Evolutionary conservation across 1,140 invertebrate genomes (phyloP).

Genomic region (Cotesia glomerata): DNA sequence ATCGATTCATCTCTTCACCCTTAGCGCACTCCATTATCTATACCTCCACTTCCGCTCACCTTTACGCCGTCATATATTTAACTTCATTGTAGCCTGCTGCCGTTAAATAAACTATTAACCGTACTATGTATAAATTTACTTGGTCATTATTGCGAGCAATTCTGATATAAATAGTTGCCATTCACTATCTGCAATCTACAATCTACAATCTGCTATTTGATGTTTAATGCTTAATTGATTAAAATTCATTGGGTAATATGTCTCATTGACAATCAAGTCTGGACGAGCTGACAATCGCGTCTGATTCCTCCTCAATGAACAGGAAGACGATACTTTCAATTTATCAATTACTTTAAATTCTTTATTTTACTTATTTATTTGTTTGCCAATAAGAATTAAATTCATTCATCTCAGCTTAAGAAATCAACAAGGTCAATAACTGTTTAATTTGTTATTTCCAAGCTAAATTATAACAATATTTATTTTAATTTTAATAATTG

Average conservation of each 20-base stretch:
- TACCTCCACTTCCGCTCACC: not conserved
- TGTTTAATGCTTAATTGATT: not conserved
- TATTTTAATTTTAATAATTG: no score
- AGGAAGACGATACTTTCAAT: not conserved
- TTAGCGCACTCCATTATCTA: not conserved
- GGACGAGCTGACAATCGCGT: not conserved
- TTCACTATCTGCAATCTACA: no score
- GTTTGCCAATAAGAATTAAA: not conserved
- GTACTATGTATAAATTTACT: no score
- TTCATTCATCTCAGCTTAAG: not conserved
- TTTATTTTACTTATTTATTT: not conserved
- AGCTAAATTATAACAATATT: no score
- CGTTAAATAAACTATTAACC: no score
- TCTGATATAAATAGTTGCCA: no score
- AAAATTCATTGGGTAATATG: constrained; percentile 2
- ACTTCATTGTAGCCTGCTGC: not conserved
- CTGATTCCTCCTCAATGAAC: constrained; percentile 2
- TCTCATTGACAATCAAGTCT: not conserved
- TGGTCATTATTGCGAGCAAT: no score
- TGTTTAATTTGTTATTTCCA: no score
- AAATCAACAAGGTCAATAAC: no score
- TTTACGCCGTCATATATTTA: not conserved
- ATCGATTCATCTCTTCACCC: constrained; percentile 1
- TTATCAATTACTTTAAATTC: not conserved
- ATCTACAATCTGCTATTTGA: not conserved